Conservation (phyloP, 2,113 vertebrate species). For the Halichoerus grypus region DNA sequence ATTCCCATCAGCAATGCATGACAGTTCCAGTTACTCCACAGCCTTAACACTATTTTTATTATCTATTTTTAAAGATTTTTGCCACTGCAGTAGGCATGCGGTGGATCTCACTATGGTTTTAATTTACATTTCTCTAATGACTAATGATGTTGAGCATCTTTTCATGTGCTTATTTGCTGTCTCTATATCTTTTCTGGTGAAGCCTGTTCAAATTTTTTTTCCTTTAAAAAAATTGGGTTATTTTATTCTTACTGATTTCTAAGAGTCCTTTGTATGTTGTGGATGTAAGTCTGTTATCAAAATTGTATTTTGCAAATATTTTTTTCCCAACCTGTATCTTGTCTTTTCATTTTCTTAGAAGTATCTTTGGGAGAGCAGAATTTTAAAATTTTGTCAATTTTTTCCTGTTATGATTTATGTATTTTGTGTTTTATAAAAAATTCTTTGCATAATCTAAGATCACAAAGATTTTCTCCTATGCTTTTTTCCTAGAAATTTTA, state of each 20-base stretch:
- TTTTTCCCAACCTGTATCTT: not conserved
- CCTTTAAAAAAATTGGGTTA: not conserved
- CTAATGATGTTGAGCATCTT: not conserved
- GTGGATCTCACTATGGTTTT: not conserved
- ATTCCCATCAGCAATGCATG: not conserved
- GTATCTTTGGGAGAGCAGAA: conserved; percentile 38
- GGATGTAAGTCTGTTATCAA: not conserved
- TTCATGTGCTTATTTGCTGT: conserved; percentile 12
- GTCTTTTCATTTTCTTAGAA: conserved; percentile 52
- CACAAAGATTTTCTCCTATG: conserved; percentile 18
- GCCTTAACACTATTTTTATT: not conserved
- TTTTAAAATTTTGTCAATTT: not conserved
- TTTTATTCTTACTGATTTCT: conserved; percentile 27
- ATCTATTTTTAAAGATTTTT: not conserved
- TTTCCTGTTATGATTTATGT: not conserved
- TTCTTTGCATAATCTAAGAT: not conserved
- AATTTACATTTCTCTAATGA: not conserved
- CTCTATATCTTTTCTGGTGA: conserved; percentile 22
- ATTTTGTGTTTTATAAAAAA: conserved; percentile 8
- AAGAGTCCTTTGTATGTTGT: conserved; percentile 8
- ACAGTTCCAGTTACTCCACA: not conserved
- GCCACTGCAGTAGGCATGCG: not conserved
- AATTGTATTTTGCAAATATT: conserved; percentile 20
- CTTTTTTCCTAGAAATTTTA: not conserved
- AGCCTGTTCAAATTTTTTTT: conserved; percentile 9